Base-by-base conservation (phyloP, 1,140 invertebrate genomes). In the Macrotrachela quadricornifera region DNA sequence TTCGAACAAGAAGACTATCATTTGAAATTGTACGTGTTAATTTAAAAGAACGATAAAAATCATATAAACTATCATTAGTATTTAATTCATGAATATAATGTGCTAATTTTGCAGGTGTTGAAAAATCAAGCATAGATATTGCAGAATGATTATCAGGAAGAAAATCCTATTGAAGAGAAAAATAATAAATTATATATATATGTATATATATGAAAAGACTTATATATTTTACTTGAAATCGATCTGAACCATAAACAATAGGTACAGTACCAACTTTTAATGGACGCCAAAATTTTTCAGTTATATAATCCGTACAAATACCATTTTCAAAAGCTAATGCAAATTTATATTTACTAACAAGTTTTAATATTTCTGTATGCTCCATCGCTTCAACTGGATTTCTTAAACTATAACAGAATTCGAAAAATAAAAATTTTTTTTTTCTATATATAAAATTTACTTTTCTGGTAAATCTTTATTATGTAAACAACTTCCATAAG, bases 251-350 rank as follows among this genome's bases (percentile, higher is more conserved):
- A 62, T 79, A 77, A 61, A 85, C 83, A 59, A 87, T 76, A 12
- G 83, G 83, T 45, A 87, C 74, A 18, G 77, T 75, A 1, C 83
- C 83, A 13, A 79, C 73, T 50, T 78, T 75, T 11, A 87, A 70
- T 0, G 83, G 78, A n/a, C 83, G 70, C 82, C 82, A 87, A 43
- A 85, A 72, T 63, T 88, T 88, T 68, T 90, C 85, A 3, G 83
- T 85, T 3, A 87, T 77, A 64, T 88, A 90, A 71, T 88, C 84
- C 18, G 83, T 70, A 66, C 84, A 87, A 37, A 80, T 69, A 0
- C 80, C 80, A 73, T 88, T 88, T 71, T 88, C 85, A 61, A 85
- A 78, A 1, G 84, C 77, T 50, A 87, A 69, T 21, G 80, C 76
- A 69, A 85, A 88, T 64, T 86, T 86, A 63, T 87, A 88, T 50